phyloP scores from a whole-genome alignment of 2,113 vertebrate genomes.

The Ploceus nigricollis region DNA sequence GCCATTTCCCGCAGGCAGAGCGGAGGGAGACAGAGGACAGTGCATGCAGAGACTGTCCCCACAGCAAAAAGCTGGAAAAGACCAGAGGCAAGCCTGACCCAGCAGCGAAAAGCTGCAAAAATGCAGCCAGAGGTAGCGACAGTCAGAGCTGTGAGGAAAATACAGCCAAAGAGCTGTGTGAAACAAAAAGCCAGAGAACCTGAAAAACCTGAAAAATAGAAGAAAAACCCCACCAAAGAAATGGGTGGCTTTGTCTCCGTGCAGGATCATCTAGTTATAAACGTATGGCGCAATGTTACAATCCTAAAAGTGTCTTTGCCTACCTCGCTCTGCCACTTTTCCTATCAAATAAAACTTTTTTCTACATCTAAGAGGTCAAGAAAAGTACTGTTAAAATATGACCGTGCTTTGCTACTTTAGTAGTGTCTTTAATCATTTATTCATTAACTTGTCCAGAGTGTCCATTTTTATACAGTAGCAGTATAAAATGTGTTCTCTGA shows the following conservation, averaged over 20 bases:
- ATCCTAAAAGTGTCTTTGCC: conserved; percentile 84
- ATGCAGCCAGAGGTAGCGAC: neutral
- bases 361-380: neutral
- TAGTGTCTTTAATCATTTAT: conserved; percentile 14
- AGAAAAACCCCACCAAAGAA: neutral
- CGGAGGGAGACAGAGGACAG: neutral
- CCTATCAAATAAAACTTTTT: neutral
- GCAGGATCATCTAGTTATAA: neutral
- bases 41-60: neutral
- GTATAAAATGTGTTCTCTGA: neutral
- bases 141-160: neutral
- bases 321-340: conserved; percentile 88
- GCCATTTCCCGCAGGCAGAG: neutral
- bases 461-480: neutral
- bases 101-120: neutral
- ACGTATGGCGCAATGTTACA: conserved; percentile 59
- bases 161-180: neutral
- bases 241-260: neutral
- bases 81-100: neutral
- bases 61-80: neutral
- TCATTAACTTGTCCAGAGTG: conserved; percentile 5
- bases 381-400: neutral
- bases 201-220: neutral
- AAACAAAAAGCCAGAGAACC: neutral
- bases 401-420: neutral